Evolutionary conservation across 2,113 vertebrate genomes (phyloP).

Genomic region (Sinocyclocheilus anophthalmus): DNA sequence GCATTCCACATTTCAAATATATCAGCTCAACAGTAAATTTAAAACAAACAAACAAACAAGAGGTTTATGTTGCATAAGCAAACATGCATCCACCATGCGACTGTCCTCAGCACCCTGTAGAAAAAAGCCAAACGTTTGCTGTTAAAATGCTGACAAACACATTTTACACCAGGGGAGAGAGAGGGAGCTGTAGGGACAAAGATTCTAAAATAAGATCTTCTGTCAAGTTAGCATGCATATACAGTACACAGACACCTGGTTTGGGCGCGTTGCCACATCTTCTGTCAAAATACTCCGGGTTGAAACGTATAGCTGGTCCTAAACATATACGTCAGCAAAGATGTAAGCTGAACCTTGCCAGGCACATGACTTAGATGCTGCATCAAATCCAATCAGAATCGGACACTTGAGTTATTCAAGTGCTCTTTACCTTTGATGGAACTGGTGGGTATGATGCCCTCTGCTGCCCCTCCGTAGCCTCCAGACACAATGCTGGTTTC

Average conservation of each 20-base stretch:
- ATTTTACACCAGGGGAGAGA: not conserved
- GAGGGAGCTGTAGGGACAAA: not conserved
- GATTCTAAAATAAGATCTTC: constrained; percentile 28
- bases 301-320: constrained; percentile 76
- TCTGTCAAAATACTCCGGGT: constrained; percentile 77
- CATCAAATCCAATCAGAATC: not conserved
- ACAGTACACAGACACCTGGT: constrained; percentile 70
- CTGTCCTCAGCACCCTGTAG: constrained; percentile 35
- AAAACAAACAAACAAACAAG: constrained; percentile 17
- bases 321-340: constrained; percentile 64
- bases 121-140: not conserved
- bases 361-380: not conserved
- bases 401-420: not conserved
- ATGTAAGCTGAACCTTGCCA: constrained; percentile 5
- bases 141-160: constrained; percentile 2
- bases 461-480: constrained; percentile 90
- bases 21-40: not conserved
- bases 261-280: constrained; percentile 65
- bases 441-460: constrained; percentile 89
- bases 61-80: not conserved
- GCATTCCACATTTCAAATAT: not conserved
- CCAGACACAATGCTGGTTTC: constrained; percentile 97
- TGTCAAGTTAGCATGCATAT: constrained; percentile 43
- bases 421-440: constrained; percentile 80
- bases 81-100: constrained; percentile 29